Evolutionary conservation across 2,113 vertebrate genomes (phyloP), one percentile per base, ranked within the genome.

Genomic region (Macquaria ambigua): DNA sequence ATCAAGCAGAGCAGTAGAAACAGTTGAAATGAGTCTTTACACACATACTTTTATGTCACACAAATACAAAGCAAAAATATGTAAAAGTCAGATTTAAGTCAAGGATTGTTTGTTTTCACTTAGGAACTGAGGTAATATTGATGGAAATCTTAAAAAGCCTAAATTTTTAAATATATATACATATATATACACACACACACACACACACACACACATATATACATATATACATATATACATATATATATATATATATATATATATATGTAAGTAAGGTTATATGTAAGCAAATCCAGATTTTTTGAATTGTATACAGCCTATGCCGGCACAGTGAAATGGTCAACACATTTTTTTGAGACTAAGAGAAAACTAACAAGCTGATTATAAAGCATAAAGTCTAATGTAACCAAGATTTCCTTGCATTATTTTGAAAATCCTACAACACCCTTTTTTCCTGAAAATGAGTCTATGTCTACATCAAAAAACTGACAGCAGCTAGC

Each of bases 391-490:
- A 53, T 81, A 12, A 2, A 58, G 16, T 46, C 3, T 23, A 21
- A 67, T 31, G 3, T 15, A 31, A 56, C 16, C 23, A 21, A 58
- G 1, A 50, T 37, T 23, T 31, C 14, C 6, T 53, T 52, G 41
- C 1, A 56, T 31, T 67, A 61, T 66, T 75, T 41, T 71, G 9
- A 56, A 81, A 63, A 39, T 52, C 23, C 39, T 43, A 20, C 18
- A 52, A n/a, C 52, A 25, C 9, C 10, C 23, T 31, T 39, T 56
- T 63, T 58, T 4, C 34, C 62, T 18, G 56, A 56, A 86, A 85
- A n/a, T 21, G 25, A 28, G 0, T 25, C 4, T 25, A 31, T 46
- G 12, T 31, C 3, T n/a, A 11, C 50, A 48, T 58, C 8, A 59
- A 82, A 46, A 39, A 6, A 28, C 14, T 75, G n/a, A 59, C 14